These are phyloP conservation scores for Papilio elwesi DNA, from an alignment of 2,888 invertebrate genomes.

Conservation along the genomic window DNA sequence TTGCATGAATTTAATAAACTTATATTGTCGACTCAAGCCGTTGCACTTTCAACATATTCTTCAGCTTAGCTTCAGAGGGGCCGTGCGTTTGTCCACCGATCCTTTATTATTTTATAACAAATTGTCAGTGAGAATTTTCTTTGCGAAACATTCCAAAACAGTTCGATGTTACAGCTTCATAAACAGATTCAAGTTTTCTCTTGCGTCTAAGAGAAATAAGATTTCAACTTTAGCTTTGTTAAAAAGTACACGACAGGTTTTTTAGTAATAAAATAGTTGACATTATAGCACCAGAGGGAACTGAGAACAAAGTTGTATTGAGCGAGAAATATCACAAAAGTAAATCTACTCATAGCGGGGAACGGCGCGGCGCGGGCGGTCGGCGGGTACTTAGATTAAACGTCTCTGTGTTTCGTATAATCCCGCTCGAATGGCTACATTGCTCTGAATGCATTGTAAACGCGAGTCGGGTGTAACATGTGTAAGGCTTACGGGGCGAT, in stretches of 20 bases:
- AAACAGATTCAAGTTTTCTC: conserved; percentile 4
- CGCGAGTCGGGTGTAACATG: conserved; percentile 20
- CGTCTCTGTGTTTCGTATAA: conserved; percentile 20
- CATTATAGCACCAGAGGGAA: conserved; percentile 3
- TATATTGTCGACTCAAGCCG: too few relatives aligned
- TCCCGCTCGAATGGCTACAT: conserved; percentile 20
- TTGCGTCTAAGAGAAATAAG: conserved; percentile 5
- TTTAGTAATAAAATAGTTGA: conserved; percentile 5
- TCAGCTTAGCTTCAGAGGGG: too few relatives aligned
- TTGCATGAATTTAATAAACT: too few relatives aligned
- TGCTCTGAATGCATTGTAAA: conserved; percentile 17
- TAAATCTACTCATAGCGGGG: conserved; percentile 29
- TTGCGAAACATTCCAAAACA: background rate
- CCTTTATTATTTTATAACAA: too few relatives aligned
- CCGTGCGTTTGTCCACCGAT: background rate
- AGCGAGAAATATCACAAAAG: conserved; percentile 18
- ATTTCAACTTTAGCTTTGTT: background rate
- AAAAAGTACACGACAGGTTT: conserved; percentile 6
- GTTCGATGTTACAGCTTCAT: background rate
- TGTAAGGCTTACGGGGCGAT: conserved; percentile 25
- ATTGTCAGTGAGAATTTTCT: background rate
- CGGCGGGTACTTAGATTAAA: conserved; percentile 12
- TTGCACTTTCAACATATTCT: too few relatives aligned
- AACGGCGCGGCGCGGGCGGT: background rate
- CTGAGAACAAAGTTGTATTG: conserved; percentile 16